phyloP scores from a whole-genome alignment of 2,113 vertebrate species.

The Bujurquina vittata region DNA sequence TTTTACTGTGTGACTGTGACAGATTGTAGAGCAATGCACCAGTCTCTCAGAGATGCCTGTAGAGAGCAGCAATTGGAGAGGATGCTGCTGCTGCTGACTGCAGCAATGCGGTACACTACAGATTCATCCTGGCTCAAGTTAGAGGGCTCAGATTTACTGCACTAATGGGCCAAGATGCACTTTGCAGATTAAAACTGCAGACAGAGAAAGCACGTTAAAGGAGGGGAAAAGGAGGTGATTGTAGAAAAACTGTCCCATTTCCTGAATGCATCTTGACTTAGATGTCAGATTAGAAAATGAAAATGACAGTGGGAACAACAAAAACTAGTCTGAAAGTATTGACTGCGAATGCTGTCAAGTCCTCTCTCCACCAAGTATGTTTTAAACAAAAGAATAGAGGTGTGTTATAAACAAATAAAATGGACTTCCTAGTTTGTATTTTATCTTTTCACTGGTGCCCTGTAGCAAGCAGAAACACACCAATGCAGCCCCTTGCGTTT shows the following conservation, averaged over 20 bases:
- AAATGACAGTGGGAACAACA: not conserved
- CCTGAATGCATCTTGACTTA: not conserved
- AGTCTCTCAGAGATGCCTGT: constrained; percentile 52
- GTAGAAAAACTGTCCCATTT: not conserved
- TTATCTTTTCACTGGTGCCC: not conserved
- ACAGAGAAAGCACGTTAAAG: constrained; percentile 12
- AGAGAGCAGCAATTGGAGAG: constrained; percentile 61
- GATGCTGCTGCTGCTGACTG: constrained; percentile 69
- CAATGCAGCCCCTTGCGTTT: constrained; percentile 3
- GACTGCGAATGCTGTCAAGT: not conserved
- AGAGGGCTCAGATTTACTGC: constrained; percentile 72
- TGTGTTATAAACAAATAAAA: constrained; percentile 1
- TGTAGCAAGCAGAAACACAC: constrained; percentile 26
- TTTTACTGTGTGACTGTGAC: not conserved
- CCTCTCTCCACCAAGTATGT: not conserved
- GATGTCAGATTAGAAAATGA: not conserved
- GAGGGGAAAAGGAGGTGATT: constrained; percentile 1
- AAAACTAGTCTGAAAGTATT: not conserved
- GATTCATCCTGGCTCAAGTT: constrained; percentile 65
- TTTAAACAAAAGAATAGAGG: not conserved
- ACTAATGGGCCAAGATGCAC: constrained; percentile 68
- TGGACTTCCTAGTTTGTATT: constrained; percentile 18
- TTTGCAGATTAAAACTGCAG: constrained; percentile 70
- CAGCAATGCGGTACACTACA: constrained; percentile 77
- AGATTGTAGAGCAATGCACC: constrained; percentile 57